Base-by-base conservation (phyloP, 2,888 invertebrate genomes). In the Philereme transversata region DNA sequence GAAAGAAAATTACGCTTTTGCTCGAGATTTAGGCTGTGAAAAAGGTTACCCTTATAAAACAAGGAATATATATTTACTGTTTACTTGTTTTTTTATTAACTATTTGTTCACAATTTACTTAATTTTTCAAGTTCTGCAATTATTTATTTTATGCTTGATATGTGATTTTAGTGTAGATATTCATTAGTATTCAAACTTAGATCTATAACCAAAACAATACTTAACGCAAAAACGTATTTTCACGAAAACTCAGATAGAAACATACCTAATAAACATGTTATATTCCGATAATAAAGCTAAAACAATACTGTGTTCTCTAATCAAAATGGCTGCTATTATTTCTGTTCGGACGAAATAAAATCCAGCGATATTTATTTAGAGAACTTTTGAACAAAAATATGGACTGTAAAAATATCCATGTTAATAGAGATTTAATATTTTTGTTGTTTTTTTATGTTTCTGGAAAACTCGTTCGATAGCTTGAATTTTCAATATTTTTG, bases 311-410 rank as follows among this genome's bases (percentile, higher is more conserved):
- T 35, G 47, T 35, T 47, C 34, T 47, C 34, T 47, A 8, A n/a
- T 47, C 11, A 35, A 47, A 47, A 47, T 47, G 8, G n/a, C 34
- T 47, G 34, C 5, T 47, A 35, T 47, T 47, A 47, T 47, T 47
- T 7, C 8, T 22, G 33, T 33, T 22, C 7, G 22, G 5, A 22
- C 6, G 34, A 47, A 35, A n/a, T 34, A n/a, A n/a, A 35, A 47
- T 47, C 9, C 9, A 35, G 9, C 35, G 47, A 34, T 47, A 35
- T 47, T 35, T n/a, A 22, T 45, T 22, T n/a, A 43, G n/a, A 45
- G 11, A 22, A 22, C 22, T 45, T 11, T 45, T 8, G 45, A 45
- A 45, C 22, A 22, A 45, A 45, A n/a, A 43, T 6, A 5, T 6
- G 8, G 40, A 10, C 10, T 43, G 9, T 10, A 10, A n/a, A 43